Conservation (phyloP, 2,888 invertebrate species). For the Chalcosyrphus nemorum region DNA sequence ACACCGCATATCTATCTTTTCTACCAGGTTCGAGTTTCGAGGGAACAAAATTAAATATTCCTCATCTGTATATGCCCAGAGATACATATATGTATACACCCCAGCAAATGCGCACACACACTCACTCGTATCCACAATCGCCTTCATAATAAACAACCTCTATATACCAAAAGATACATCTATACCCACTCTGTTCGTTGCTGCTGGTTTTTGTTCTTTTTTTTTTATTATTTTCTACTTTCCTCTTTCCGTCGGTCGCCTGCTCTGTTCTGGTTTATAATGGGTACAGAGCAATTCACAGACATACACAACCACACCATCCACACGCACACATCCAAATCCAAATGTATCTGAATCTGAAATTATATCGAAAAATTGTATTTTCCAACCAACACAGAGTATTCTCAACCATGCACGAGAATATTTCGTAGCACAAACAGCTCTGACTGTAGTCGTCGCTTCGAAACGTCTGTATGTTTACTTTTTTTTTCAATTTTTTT, state of each 20-base stretch:
- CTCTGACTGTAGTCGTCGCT: constrained; percentile 60
- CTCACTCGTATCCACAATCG: constrained; percentile 48
- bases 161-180: constrained; percentile 50
- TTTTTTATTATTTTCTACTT: constrained; percentile 40
- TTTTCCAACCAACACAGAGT: constrained; percentile 64
- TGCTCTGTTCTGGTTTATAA: constrained; percentile 57
- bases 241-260: constrained; percentile 21
- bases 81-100: constrained; percentile 26
- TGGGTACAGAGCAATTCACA: constrained; percentile 56
- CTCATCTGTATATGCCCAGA: constrained; percentile 52
- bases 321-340: neutral
- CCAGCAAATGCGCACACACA: constrained; percentile 27
- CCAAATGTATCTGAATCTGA: constrained; percentile 22
- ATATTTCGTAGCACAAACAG: constrained; percentile 55
- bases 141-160: constrained; percentile 67
- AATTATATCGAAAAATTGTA: constrained; percentile 52
- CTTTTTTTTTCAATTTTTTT: constrained; percentile 10
- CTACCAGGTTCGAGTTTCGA: constrained; percentile 66
- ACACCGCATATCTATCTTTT: constrained; percentile 65
- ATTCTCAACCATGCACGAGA: constrained; percentile 59
- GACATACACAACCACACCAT: constrained; percentile 19
- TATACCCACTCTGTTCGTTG: constrained; percentile 38
- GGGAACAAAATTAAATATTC: constrained; percentile 71
- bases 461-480: constrained; percentile 31
- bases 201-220: constrained; percentile 59